Conservation (phyloP, 2,113 vertebrate genomes). For the Merops nubicus region DNA sequence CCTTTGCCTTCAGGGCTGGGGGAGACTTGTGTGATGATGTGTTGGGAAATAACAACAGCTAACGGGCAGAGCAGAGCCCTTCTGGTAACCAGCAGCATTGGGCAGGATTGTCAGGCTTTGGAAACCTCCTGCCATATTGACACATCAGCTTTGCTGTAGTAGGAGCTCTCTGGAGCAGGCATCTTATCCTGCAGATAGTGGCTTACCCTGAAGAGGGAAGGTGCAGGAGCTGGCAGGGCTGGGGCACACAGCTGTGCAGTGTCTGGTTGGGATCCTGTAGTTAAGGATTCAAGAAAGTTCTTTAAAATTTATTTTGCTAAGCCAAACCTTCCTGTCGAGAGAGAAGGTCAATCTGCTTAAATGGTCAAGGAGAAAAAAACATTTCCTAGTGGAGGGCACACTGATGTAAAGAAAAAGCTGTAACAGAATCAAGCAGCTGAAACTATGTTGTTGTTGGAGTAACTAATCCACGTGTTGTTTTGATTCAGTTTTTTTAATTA, state of each 20-base stretch:
- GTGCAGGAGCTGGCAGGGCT: rapidly evolving
- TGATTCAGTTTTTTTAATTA: not conserved
- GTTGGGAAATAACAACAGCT: not conserved
- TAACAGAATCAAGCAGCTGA: not conserved
- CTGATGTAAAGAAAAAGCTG: not conserved
- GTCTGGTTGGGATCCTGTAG: not conserved
- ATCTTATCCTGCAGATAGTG: not conserved
- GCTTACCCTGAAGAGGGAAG: not conserved
- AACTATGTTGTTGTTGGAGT: not conserved
- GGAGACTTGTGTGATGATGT: not conserved
- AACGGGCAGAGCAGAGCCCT: not conserved
- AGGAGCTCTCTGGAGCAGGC: not conserved
- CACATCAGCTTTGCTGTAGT: not conserved
- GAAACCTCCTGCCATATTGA: not conserved
- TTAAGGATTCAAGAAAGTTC: not conserved
- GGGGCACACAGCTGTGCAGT: not conserved
- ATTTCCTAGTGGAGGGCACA: not conserved
- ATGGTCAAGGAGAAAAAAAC: not conserved
- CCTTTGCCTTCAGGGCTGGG: not conserved
- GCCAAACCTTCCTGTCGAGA: not conserved
- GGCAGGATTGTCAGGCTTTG: not conserved
- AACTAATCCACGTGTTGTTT: not conserved
- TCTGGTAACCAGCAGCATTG: not conserved
- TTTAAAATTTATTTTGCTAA: not conserved
- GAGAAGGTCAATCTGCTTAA: not conserved